phyloP scores from a whole-genome alignment of 2,113 vertebrate genomes.

The Etheostoma spectabile region DNA sequence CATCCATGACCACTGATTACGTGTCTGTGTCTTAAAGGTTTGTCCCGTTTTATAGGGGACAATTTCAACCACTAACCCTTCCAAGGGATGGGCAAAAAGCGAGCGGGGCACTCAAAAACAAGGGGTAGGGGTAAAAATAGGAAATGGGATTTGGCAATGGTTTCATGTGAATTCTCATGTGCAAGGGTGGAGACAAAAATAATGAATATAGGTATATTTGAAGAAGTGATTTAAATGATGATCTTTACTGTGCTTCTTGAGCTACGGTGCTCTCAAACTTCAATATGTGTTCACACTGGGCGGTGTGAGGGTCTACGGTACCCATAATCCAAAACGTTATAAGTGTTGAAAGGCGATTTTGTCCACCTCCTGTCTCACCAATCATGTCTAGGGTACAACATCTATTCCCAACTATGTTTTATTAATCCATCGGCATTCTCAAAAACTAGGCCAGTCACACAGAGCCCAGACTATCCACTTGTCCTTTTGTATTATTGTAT shows the following conservation, averaged over 20 bases:
- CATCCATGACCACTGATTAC: too few species aligned
- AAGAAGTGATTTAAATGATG: background rate
- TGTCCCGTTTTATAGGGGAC: too few species aligned
- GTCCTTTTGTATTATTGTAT: conserved; percentile 44
- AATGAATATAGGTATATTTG: background rate
- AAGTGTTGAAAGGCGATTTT: conserved; percentile 26
- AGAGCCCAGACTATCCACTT: conserved; percentile 48
- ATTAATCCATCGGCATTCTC: conserved; percentile 74
- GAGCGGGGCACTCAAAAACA: too few species aligned
- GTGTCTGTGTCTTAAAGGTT: too few species aligned
- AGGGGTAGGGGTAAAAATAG: too few species aligned
- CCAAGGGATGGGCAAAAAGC: too few species aligned
- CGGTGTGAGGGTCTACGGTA: background rate
- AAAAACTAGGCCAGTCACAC: conserved; percentile 74
- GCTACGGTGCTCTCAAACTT: background rate
- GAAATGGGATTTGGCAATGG: background rate
- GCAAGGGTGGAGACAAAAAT: background rate
- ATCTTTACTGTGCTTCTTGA: background rate
- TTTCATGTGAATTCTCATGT: background rate
- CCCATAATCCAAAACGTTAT: conserved; percentile 12
- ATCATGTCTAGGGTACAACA: conserved; percentile 54
- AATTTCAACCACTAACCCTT: too few species aligned
- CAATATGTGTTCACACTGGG: background rate
- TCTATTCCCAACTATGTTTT: conserved; percentile 83
- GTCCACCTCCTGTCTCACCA: conserved; percentile 51